Base-by-base conservation (phyloP, 2,888 invertebrate genomes). In the Nowickia ferox region DNA sequence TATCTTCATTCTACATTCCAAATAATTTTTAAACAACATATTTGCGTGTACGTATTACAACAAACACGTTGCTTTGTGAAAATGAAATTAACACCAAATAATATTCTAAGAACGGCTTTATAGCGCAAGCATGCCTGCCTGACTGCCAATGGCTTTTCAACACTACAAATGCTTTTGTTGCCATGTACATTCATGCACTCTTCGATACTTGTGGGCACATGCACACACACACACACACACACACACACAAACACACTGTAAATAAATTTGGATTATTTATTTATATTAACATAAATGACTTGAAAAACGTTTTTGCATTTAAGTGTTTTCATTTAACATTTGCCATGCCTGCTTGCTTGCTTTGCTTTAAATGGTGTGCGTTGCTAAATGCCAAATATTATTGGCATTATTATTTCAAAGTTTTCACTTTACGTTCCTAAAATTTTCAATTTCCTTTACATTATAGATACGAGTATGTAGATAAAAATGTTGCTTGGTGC, bases 81-180 rank as follows among this genome's bases (percentile, higher is more conserved):
- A 84, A 75, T 71, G 68, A 85, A 88, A 87, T 87, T 87, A 81
- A 84, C 66, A 69, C 76, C 51, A 71, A 86, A 83, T 85, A 86
- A 77, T 87, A 88, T 88, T 87, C 87, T 79, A 84, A 78, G 72
- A 88, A 88, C 87, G 84, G 65, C 42, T 71, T 82, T 71, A 63
- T 75, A 48, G 53, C 15, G 40, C 63, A 17, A 17, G 10, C 38
- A 17, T 48, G 57, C 63, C 69, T 57, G 46, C 11, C 15, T 8
- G 3, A 42, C 13, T 53, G 38, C 6, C 59, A 68, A 71, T 81
- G 57, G 53, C 57, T 69, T 78, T 65, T 30, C 53, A 66, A 48
- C 53, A 22, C 61, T 15, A 51, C 59, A 61, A 78, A 5, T 61
- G 69, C 30, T 30, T 5, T 11, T n/a, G 38, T 15, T 59, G 15